These are phyloP conservation scores for Momotus momota DNA, from an alignment of 2,797 vertebrate species.

Conservation along the genomic window DNA sequence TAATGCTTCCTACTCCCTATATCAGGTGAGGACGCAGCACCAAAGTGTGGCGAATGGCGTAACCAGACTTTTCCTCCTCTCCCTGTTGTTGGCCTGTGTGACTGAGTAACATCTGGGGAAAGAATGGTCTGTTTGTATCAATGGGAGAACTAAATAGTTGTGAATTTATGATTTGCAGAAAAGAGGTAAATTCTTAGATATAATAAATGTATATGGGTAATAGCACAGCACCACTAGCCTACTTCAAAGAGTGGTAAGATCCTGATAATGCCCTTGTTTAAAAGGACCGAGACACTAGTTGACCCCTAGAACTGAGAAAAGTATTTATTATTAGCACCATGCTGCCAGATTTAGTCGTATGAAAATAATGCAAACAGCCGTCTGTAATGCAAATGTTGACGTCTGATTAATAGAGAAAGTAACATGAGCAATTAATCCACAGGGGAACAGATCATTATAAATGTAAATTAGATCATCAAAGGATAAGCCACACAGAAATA, in stretches of 20 bases:
- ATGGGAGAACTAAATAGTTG: background rate
- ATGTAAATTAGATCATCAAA: constrained; percentile 73
- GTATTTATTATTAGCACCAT: background rate
- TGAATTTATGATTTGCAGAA: background rate
- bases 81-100: background rate
- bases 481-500: constrained; percentile 54
- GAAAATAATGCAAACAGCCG: constrained; percentile 42
- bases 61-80: background rate
- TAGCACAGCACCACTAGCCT: background rate
- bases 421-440: constrained; percentile 60
- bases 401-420: constrained; percentile 69
- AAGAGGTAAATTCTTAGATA: background rate
- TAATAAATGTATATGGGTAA: background rate
- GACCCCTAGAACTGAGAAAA: background rate
- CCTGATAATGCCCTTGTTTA: background rate
- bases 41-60: too few relatives aligned
- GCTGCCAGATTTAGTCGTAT: constrained; percentile 24
- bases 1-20: background rate
- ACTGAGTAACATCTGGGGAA: background rate
- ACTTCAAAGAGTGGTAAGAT: background rate
- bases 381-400: constrained; percentile 68
- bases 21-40: background rate
- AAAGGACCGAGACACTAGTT: background rate
- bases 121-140: background rate
- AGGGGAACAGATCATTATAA: constrained; percentile 39